A percentile compares a stretch with the other conserved stretches of the same genome.
These are phyloP conservation scores for Bombus terrestris DNA, from an alignment of 1,140 invertebrate genomes.

Conservation along the genomic window DNA sequence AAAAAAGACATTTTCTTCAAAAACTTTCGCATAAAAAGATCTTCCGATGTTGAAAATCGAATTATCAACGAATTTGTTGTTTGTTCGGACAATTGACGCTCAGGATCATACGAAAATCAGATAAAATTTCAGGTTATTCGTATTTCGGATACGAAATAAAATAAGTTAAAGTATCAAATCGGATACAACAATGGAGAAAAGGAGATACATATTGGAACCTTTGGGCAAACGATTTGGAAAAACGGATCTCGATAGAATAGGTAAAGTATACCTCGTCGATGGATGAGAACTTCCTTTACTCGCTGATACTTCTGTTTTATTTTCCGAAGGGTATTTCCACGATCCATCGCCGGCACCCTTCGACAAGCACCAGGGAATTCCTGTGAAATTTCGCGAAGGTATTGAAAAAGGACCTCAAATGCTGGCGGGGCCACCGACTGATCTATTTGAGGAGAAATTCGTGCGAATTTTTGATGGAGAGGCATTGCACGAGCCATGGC, in stretches of 20 bases:
- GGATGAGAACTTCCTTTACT: background rate
- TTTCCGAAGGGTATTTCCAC: slow-evolving; percentile 70
- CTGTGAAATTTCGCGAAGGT: slow-evolving; percentile 49
- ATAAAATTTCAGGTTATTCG: slow-evolving; percentile 51
- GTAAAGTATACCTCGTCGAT: slow-evolving; percentile 61
- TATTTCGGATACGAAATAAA: background rate
- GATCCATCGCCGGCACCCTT: slow-evolving; percentile 65
- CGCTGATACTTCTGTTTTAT: background rate
- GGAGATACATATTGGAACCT: background rate
- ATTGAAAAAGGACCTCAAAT: slow-evolving; percentile 60
- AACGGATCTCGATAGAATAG: slow-evolving; percentile 73
- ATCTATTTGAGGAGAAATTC: slow-evolving; percentile 68
- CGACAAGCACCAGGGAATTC: slow-evolving; percentile 44
- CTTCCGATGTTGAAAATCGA: background rate
- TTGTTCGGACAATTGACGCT: background rate
- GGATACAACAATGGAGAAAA: slow-evolving; percentile 24
- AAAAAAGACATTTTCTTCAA: background rate
- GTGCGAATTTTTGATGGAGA: slow-evolving; percentile 72
- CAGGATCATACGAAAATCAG: background rate
- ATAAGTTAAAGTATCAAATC: background rate
- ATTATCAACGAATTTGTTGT: background rate
- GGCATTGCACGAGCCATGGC: slow-evolving; percentile 57
- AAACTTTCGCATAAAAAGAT: background rate
- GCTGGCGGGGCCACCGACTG: slow-evolving; percentile 32
- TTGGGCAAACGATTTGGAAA: slow-evolving; percentile 69